Evolutionary conservation across 1,140 invertebrate genomes (phyloP), one percentile per base, ranked within the genome.

Genomic region (Phthorimaea operculella): DNA sequence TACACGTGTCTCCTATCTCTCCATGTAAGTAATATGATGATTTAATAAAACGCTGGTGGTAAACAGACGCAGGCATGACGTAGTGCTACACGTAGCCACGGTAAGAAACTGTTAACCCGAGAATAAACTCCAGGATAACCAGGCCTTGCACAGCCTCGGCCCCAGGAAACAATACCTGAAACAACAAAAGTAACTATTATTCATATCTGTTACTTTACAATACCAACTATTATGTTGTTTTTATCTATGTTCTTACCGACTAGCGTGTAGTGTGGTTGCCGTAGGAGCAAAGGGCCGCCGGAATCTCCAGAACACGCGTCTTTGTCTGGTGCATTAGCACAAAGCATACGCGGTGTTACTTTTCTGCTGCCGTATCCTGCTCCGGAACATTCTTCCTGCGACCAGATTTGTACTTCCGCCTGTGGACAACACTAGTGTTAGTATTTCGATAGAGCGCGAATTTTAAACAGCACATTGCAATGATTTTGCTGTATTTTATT

Each of bases 101-200:
- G 87, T 14, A 92, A 66, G 68, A 93, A 94, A 50, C 90, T 89
- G 1, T 87, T 88, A 0, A 94, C 85, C 63, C 90, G 88, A 0
- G 92, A 93, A 64, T 94, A 94, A 5, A 94, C 89, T 6, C 93
- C 93, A 0, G 93, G 93, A 56, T 90, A 90, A 51, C 91, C 90
- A 10, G 90, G 90, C 52, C 90, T 79, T 0, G 90, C 93, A 68
- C 93, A 94, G 0, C 92, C 92, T 45, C 91, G 85, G 0, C 94
- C 95, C 92, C 93, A 93, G 0, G 91, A 92, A 1, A 92, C 90
- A 1, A 93, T 87, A n/a, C 90, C 90, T 84, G 54, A 14, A 65
- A 66, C n/a, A 39, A 39, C 3, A 39, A 39, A 39, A 39, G n/a
- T 2, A 9, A n/a, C n/a, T 12, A 12, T 2, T 5, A n/a, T 39